A percentile compares a stretch with the other conserved stretches of the same genome.
Conservation (phyloP, 2,797 vertebrate species). For the Gallirallus australis region DNA sequence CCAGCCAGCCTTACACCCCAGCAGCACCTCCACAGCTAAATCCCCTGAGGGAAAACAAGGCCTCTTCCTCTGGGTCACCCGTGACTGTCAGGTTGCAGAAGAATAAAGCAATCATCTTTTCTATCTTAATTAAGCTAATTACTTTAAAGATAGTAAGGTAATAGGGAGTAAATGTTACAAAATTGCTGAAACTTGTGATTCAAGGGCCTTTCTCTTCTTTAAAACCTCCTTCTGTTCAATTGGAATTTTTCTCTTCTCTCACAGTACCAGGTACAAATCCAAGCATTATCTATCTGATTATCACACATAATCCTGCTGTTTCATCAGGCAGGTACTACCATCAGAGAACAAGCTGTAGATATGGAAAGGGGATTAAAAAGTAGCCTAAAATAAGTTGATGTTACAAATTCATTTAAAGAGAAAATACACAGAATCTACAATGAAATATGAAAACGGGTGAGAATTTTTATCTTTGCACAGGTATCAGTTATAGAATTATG, state of each 20-base stretch:
- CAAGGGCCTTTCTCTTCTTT: neutral
- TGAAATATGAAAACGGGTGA: neutral
- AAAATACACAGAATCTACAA: neutral
- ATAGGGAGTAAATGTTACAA: neutral
- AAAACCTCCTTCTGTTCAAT: neutral
- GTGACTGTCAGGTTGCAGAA: neutral
- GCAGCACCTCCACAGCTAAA: neutral
- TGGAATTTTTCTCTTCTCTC: neutral
- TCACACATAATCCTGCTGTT: neutral
- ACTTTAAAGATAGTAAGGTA: neutral
- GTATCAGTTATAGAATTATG: neutral
- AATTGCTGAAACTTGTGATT: neutral
- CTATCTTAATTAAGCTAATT: neutral
- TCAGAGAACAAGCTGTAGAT: neutral
- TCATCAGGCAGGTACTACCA: neutral
- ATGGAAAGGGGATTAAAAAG: neutral
- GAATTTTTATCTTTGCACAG: neutral
- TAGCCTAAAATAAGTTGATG: neutral
- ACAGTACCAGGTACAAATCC: neutral
- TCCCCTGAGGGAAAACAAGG: neutral
- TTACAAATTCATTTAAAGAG: neutral
- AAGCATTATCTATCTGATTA: neutral
- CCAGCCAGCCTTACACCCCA: neutral
- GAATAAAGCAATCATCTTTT: neutral
- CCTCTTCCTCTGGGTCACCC: neutral